Conservation (phyloP, 2,888 invertebrate species). For the Perizoma affinitatum region DNA sequence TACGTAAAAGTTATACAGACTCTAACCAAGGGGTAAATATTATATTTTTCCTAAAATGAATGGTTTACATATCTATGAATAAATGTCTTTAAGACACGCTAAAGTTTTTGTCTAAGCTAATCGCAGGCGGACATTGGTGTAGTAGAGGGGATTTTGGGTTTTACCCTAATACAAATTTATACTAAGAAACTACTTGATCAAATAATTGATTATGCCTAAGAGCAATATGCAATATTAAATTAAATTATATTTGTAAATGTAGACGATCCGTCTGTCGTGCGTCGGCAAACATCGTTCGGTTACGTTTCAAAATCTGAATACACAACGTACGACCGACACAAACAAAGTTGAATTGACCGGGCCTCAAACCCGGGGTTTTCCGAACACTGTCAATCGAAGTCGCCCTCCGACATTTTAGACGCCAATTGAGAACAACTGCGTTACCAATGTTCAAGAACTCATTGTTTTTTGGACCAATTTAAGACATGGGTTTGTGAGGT, state of each 20-base stretch:
- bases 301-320: constrained; percentile 32
- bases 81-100: no score
- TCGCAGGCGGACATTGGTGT: no score
- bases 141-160: no score
- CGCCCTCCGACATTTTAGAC: constrained; percentile 29
- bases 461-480: not conserved
- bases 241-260: constrained; percentile 9
- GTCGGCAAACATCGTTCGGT: constrained; percentile 11
- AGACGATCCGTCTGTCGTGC: not conserved
- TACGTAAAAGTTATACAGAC: not conserved
- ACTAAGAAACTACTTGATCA: no score
- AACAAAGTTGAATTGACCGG: constrained; percentile 29
- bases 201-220: no score
- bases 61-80: no score
- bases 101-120: not conserved
- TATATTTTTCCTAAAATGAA: no score
- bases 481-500: not conserved
- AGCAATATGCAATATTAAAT: not conserved
- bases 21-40: no score
- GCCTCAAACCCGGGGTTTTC: constrained; percentile 27
- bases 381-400: constrained; percentile 30
- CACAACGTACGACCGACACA: constrained; percentile 24
- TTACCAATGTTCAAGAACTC: constrained; percentile 18
- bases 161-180: no score
- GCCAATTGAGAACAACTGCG: constrained; percentile 27